Conservation (phyloP, 2,888 invertebrate genomes). For the Dasypogon diadema region DNA sequence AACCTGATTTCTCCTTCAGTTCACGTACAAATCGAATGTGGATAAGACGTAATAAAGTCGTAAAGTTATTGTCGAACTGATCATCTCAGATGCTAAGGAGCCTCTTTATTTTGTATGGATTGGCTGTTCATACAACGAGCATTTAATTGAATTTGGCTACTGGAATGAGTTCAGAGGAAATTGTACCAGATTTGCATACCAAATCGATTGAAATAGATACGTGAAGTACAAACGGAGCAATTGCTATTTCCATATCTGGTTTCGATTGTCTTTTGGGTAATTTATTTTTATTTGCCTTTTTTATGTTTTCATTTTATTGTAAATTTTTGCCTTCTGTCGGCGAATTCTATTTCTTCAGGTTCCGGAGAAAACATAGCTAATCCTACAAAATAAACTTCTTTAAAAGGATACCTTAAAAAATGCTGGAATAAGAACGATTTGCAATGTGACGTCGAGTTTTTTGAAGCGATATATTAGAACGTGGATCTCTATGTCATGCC, state of each 20-base stretch:
- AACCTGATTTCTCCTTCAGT: constrained; percentile 40
- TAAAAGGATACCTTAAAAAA: no score
- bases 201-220: constrained; percentile 17
- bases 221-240: not conserved
- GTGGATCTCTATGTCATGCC: no score
- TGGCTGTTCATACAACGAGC: not conserved
- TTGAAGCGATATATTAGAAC: no score
- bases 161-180: constrained; percentile 23
- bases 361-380: no score
- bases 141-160: constrained; percentile 18
- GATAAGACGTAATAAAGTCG: constrained; percentile 38
- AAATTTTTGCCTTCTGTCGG: no score
- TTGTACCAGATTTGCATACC: constrained; percentile 7
- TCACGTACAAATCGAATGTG: constrained; percentile 35
- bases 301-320: no score
- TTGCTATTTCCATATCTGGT: not conserved
- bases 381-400: no score
- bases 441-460: no score
- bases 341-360: no score
- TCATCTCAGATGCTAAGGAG: constrained; percentile 2
- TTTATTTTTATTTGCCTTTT: no score
- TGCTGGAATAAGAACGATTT: no score
- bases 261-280: not conserved
- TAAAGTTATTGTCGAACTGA: constrained; percentile 39
- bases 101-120: not conserved